These are phyloP conservation scores for Drosophila imparisetae DNA, from an alignment of 2,888 invertebrate genomes.

Conservation along the genomic window DNA sequence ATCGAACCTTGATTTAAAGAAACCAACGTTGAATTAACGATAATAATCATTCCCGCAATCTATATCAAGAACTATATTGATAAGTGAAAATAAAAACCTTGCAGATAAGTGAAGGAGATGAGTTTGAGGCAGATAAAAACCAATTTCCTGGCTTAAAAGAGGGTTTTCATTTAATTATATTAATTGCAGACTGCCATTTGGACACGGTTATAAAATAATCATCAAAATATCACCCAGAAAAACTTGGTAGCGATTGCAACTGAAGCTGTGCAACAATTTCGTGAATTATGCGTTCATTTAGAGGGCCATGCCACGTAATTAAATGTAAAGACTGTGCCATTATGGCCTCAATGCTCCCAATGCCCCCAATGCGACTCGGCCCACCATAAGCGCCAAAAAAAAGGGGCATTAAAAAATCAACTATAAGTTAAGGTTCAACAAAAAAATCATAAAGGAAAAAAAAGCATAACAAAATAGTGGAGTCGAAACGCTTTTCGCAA, in stretches of 20 bases:
- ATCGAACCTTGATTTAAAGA: background rate
- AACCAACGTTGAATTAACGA: background rate
- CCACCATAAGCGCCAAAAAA: conserved; percentile 52
- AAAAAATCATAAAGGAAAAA: conserved; percentile 19
- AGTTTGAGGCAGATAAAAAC: background rate
- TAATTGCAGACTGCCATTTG: conserved; percentile 4
- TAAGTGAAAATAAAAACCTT: background rate
- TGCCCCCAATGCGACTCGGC: conserved; percentile 56
- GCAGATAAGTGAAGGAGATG: background rate
- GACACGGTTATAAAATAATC: background rate
- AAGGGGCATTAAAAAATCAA: conserved; percentile 22
- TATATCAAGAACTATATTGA: background rate
- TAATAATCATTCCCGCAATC: background rate
- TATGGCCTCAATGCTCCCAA: conserved; percentile 57
- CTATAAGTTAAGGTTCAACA: conserved; percentile 48
- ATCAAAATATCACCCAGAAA: background rate
- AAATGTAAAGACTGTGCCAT: conserved; percentile 69
- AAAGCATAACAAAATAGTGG: conserved; percentile 28
- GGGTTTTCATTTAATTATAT: conserved; percentile 4
- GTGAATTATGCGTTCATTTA: conserved; percentile 41
- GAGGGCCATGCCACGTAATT: conserved; percentile 63
- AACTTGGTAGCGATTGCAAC: conserved; percentile 53
- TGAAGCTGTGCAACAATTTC: conserved; percentile 47
- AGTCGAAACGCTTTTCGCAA: conserved; percentile 72
- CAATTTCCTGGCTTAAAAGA: background rate